These are phyloP conservation scores for Drepanosiphum platanoidis DNA, from an alignment of 2,888 invertebrate genomes.

Conservation along the genomic window DNA sequence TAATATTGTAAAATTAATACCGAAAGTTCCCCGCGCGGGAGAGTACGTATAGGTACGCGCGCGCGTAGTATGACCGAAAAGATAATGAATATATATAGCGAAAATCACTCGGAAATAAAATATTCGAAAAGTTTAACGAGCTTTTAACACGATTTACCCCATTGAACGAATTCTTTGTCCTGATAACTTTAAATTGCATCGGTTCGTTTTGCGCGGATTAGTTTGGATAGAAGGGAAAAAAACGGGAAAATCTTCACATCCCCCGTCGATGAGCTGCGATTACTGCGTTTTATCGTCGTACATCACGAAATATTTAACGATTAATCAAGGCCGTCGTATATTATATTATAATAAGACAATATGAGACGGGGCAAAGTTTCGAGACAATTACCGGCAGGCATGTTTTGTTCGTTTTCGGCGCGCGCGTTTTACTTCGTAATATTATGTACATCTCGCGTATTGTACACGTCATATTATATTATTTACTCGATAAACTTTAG, in stretches of 20 bases:
- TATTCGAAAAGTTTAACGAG: conserved; percentile 11
- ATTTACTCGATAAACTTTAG: too few relatives aligned
- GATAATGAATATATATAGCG: not conserved
- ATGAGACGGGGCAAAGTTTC: not conserved
- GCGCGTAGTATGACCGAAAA: not conserved
- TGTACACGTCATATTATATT: too few relatives aligned
- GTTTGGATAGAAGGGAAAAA: too few relatives aligned
- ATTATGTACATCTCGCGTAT: too few relatives aligned
- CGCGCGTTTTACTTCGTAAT: too few relatives aligned
- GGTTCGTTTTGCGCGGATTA: not conserved
- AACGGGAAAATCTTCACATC: conserved; percentile 1
- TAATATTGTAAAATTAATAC: not conserved
- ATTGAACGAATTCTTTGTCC: not conserved
- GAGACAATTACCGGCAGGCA: not conserved
- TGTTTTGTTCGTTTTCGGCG: not conserved
- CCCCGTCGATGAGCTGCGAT: not conserved
- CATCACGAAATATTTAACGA: not conserved
- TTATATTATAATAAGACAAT: not conserved
- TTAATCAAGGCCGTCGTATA: not conserved
- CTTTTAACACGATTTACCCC: conserved; percentile 8
- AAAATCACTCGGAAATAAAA: not conserved
- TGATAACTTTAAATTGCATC: not conserved
- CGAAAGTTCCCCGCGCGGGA: not conserved
- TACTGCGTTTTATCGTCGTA: not conserved
- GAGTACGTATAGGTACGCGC: too few relatives aligned